phyloP scores from a whole-genome alignment of 2,888 invertebrate genomes.

The Trypoxylon attenuatum region DNA sequence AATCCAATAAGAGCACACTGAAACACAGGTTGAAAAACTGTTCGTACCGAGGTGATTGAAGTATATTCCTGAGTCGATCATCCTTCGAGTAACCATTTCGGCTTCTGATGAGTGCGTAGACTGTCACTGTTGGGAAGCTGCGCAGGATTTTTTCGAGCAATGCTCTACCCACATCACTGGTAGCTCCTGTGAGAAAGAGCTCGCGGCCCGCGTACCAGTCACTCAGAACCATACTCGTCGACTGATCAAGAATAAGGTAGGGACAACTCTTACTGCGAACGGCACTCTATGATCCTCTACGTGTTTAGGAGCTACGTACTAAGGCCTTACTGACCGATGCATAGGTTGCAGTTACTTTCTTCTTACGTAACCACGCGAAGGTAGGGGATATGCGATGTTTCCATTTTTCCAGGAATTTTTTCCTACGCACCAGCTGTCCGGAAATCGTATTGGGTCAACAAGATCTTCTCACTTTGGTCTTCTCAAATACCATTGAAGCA shows the following conservation, averaged over 20 bases:
- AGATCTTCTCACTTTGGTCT: too few relatives aligned
- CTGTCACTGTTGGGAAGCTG: conserved; percentile 53
- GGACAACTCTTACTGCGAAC: too few relatives aligned
- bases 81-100: conserved; percentile 42
- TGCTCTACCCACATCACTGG: conserved; percentile 62
- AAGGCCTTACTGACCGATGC: not conserved
- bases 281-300: too few relatives aligned
- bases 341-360: not conserved
- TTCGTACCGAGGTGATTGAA: conserved; percentile 61
- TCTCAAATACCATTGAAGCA: too few relatives aligned
- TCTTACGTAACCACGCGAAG: not conserved
- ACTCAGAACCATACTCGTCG: conserved; percentile 59
- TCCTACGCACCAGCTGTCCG: too few relatives aligned
- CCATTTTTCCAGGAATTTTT: not conserved
- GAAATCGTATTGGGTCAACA: too few relatives aligned
- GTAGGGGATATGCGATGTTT: not conserved
- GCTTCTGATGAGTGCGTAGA: conserved; percentile 57
- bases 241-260: conserved; percentile 49
- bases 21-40: not conserved
- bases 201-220: conserved; percentile 66
- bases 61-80: conserved; percentile 62
- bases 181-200: conserved; percentile 66
- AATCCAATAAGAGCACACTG: too few relatives aligned
- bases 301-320: not conserved
- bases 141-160: conserved; percentile 66